Base-by-base conservation (phyloP, 2,797 vertebrate genomes). In the Pagetopsis macropterus region DNA sequence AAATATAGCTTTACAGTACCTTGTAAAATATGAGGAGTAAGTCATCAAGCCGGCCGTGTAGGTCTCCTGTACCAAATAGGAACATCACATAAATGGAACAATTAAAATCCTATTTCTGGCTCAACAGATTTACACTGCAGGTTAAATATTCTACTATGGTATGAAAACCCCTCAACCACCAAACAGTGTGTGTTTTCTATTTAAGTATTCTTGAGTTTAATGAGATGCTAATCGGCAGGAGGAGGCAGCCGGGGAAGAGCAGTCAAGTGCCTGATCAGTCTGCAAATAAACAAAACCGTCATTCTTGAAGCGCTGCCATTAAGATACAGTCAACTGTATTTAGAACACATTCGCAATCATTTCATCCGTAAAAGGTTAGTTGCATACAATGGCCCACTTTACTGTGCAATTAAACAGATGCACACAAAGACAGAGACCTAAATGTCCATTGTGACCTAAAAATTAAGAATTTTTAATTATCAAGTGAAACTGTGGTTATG, bases 1-100 rank as follows among this genome's bases (percentile, higher is more conserved):
- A 23, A 70, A 21, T 46, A 19, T 14, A 48, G 19, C 15, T 84
- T 90, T 95, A 49, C 33, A 37, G 55, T 40, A 98, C 98, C 95
- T 99, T 99, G 81, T 97, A 97, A 91, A 99, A 99, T 91, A 99
- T 98, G 73, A 99, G 93, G 61, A 99, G 90, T 61, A 99, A 93
- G 89, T 99, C 98, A 87, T 99, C 97, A 13, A 99, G 91, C 46
- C 96, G 95, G 41, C 98, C 97, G 79, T 99, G 98, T 33, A 99
- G 92, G 93, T 99, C 98, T 82, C 98, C 98, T 99, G 89, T 3
- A 89, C 54, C 78, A 55, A 33, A 48, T 59, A 16, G 48, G 65
- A 85, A 45, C 67, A 62, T 51, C 5, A 41, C 19, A 64, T 5
- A 14, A 23, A 31, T 66, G 13, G 27, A 48, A 13, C 57, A 58